Base-by-base conservation (phyloP, 2,797 vertebrate species). In the Natrix natrix region DNA sequence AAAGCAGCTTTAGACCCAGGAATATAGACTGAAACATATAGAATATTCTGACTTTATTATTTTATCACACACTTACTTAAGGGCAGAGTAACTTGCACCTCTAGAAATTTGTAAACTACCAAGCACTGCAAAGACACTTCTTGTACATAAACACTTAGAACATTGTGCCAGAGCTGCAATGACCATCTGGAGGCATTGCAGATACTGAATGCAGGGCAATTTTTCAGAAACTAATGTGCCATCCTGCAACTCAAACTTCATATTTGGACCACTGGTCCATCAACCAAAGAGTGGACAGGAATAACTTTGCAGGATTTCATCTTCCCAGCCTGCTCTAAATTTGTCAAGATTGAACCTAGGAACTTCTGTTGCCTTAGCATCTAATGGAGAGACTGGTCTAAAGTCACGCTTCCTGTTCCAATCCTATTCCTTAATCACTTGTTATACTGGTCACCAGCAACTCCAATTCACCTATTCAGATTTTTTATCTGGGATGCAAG, bases 141-240 rank as follows among this genome's bases (percentile, higher is more conserved):
- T 54, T 83, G 92, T 32, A 78, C 43, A 89, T 89, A 32, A 37
- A 90, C 63, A 83, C 63, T 11, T 16, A n/a, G 26, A 54, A 74
- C 69, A 91, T 63, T 7, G 60, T 22, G 90, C 93, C 87, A 93
- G 69, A 26, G 48, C 52, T 93, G 90, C 90, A 91, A 87, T 32
- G 59, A 74, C 17, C 28, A 10, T 89, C 10, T 48, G 52, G 90
- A 89, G 87, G 90, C 63, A 74, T 26, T 91, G 57, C 93, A 89
- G 90, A 91, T n/a, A 43, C 22, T 17, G 52, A 54, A 91, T 8
- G 32, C 24, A 93, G 69, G 89, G 37, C 89, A 87, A 37, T 48
- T 90, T 66, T 63, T 90, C 59, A 57, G 60, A 26, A 89, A 87
- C 16, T 17, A 63, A 22, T 26, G 14, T 22, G 43, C n/a, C 54